These are phyloP conservation scores for Phylloscopus trochilus DNA, from an alignment of 2,113 vertebrate genomes.

Conservation along the genomic window DNA sequence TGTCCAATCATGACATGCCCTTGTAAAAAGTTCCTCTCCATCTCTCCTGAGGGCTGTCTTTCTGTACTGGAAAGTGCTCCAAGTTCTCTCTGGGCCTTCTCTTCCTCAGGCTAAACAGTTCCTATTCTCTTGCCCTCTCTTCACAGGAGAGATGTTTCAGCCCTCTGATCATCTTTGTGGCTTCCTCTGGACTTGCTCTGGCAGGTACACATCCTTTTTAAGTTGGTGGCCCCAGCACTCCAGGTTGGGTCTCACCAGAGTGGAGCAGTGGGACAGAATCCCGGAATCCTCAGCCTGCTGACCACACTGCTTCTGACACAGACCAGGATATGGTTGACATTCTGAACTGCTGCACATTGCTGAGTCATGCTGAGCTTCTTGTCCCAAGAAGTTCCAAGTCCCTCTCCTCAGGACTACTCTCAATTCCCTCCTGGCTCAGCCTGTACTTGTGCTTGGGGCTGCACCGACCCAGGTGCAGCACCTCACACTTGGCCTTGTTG, in stretches of 20 bases:
- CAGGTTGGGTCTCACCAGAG: background rate
- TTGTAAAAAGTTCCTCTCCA: background rate
- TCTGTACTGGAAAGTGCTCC: no score
- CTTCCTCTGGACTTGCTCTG: background rate
- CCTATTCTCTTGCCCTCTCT: background rate
- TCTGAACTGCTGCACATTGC: background rate
- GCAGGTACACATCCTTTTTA: background rate
- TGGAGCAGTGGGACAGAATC: background rate
- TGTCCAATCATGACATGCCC: background rate
- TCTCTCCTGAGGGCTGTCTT: background rate
- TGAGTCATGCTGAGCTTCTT: background rate
- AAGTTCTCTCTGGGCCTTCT: background rate
- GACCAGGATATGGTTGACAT: background rate
- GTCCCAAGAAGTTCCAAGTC: no score
- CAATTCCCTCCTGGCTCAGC: background rate
- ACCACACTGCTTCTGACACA: background rate
- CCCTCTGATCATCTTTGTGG: background rate
- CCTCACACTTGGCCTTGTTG: background rate
- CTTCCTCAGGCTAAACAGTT: background rate
- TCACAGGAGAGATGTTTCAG: background rate
- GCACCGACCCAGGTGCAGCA: accelerated
- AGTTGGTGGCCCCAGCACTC: background rate
- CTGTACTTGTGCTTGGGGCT: background rate
- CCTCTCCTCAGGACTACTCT: background rate
- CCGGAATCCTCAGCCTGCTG: background rate